A percentile compares a stretch with the other conserved stretches of the same genome.
These are phyloP conservation scores for Noctua comes DNA, from an alignment of 2,888 invertebrate genomes.

Conservation along the genomic window DNA sequence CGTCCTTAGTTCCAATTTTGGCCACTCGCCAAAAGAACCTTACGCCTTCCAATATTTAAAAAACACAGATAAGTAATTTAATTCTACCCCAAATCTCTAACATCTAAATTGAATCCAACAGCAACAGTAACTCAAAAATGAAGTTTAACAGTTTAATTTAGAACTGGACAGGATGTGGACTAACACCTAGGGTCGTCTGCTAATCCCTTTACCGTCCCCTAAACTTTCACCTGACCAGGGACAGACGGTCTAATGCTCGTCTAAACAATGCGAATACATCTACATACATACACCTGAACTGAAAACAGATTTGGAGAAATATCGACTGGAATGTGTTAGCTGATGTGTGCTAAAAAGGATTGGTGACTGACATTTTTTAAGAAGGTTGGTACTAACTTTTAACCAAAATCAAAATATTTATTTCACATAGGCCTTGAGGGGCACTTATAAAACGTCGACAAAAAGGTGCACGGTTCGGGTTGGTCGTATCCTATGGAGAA, in stretches of 20 bases:
- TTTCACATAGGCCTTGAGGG: no score
- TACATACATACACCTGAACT: conserved; percentile 4
- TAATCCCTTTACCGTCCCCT: conserved; percentile 79
- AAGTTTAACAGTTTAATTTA: conserved; percentile 68
- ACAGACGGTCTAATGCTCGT: conserved; percentile 79
- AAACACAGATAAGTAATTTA: background rate
- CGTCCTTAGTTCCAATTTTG: background rate
- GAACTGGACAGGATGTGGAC: conserved; percentile 66
- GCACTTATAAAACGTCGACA: no score
- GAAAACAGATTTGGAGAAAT: conserved; percentile 2
- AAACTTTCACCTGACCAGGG: conserved; percentile 83
- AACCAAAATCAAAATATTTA: no score
- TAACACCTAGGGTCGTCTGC: conserved; percentile 74
- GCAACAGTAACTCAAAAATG: conserved; percentile 64
- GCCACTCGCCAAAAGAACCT: background rate
- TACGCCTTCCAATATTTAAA: background rate
- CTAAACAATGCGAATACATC: conserved; percentile 73
- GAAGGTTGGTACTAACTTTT: no score
- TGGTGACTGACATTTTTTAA: background rate
- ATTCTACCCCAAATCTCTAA: conserved; percentile 7
- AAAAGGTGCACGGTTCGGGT: no score
- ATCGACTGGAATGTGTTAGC: conserved; percentile 9
- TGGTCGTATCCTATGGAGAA: no score
- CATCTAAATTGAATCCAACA: conserved; percentile 47
- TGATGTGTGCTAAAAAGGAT: background rate